Evolutionary conservation across 1,140 invertebrate species (phyloP).

Genomic region (Danaus melanippus): DNA sequence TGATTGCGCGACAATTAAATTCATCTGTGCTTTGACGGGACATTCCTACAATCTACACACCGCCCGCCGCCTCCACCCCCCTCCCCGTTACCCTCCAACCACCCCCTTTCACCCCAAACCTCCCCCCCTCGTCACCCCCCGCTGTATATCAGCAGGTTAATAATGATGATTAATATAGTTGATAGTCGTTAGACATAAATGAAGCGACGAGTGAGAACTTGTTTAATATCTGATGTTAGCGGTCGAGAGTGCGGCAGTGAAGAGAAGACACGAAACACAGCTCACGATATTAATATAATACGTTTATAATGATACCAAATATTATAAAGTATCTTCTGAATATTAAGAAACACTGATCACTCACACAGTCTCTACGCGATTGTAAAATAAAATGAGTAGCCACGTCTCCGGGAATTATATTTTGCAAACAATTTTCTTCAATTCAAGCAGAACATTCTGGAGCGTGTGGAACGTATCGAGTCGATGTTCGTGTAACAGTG

Average conservation of each 20-base stretch:
- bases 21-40: conserved; percentile 45
- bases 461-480: no score
- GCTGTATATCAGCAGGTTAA: conserved; percentile 30
- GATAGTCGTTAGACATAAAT: conserved; percentile 54
- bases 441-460: no score
- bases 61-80: conserved; percentile 1
- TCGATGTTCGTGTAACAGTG: no score
- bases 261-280: no score
- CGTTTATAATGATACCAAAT: no score
- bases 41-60: conserved; percentile 29
- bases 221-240: conserved; percentile 41
- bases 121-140: conserved; percentile 8
- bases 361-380: no score
- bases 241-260: conserved; percentile 34
- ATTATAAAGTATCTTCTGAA: no score
- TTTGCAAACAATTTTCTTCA: no score
- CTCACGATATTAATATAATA: no score
- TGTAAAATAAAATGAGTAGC: no score
- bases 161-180: conserved; percentile 65
- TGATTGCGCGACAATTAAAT: conserved; percentile 45
- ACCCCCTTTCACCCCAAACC: conserved; percentile 4
- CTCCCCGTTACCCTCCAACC: background rate
- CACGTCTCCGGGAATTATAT: no score
- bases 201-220: conserved; percentile 40
- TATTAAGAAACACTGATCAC: no score